Evolutionary conservation across 2,113 vertebrate species (phyloP), one percentile per base, ranked within the genome.

Genomic region (Corvus hawaiiensis): DNA sequence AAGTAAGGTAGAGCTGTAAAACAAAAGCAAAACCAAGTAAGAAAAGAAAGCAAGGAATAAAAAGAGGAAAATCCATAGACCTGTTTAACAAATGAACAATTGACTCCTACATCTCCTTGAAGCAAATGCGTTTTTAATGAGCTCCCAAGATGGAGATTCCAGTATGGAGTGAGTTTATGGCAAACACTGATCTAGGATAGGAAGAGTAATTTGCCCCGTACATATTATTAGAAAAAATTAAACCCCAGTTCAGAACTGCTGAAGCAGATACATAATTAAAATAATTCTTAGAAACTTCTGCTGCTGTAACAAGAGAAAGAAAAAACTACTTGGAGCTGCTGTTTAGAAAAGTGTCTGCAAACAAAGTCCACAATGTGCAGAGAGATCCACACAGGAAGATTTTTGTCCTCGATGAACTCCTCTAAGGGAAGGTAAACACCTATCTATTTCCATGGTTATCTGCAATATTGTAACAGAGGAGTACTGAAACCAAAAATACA

Each of bases 1-100:
- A 81, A 62, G 64, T 72, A 93, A 90, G 79, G 87, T 48, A 90
- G 67, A 94, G 88, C 97, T 97, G 96, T 63, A 90, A 95, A 92
- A 96, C 62, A 96, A 69, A 94, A 90, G 55, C 59, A 95, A 92
- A 93, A 94, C 48, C 79, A 62, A 64, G 3, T 95, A 67, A 95
- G 90, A 86, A 92, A 92, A 52, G 64, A 77, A 92, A 69, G 52
- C 41, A 69, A 91, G 63, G 43, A 59, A 89, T 26, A 93, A 83
- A 73, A 90, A 56, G 37, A 89, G 51, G 71, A 93, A 94, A 92
- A 87, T 85, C 13, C 27, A 75, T 10, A 84, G 21, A 90, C 55
- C 13, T 85, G 48, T 77, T 84, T 55, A 85, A 51, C 64, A 96
- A 94, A 83, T 52, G n/a, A 90, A 56, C 62, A 89, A 77, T 5